A percentile compares a stretch with the other conserved stretches of the same genome.
Evolutionary conservation across 1,140 invertebrate species (phyloP).

Genomic region (Popillia japonica): DNA sequence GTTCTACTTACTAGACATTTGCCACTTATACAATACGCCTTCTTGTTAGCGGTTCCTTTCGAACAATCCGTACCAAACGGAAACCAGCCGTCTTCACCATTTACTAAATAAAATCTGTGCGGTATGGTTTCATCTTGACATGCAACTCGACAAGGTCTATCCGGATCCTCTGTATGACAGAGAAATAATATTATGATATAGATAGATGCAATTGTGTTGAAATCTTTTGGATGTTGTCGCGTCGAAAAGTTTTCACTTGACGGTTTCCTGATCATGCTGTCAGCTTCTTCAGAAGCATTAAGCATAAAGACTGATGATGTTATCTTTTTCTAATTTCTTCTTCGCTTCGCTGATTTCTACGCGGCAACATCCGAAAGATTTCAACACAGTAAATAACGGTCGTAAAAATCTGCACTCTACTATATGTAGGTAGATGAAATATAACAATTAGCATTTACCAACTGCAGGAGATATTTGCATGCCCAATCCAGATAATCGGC

Average conservation of each 20-base stretch:
- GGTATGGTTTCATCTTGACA: constrained; percentile 78
- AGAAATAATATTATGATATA: constrained; percentile 27
- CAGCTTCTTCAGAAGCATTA: too few species aligned
- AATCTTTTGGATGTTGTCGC: too few species aligned
- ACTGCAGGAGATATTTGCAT: constrained; percentile 79
- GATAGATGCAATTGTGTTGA: too few species aligned
- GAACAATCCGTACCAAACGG: constrained; percentile 79
- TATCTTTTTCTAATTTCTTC: too few species aligned
- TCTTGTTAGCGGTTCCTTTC: constrained; percentile 64
- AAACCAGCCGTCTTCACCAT: constrained; percentile 81
- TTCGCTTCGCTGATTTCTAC: too few species aligned
- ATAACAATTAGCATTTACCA: constrained; percentile 60
- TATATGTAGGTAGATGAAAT: constrained; percentile 11
- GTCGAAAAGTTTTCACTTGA: too few species aligned
- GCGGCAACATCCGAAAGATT: too few species aligned
- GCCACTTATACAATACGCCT: constrained; percentile 77
- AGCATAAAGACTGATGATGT: too few species aligned
- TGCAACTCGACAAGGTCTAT: constrained; percentile 77
- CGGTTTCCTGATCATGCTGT: too few species aligned
- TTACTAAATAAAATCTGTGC: constrained; percentile 81
- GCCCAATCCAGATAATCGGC: constrained; percentile 76
- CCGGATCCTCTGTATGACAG: constrained; percentile 69
- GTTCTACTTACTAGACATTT: constrained; percentile 71
- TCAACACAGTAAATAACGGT: too few species aligned
- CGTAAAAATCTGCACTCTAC: too few species aligned